A percentile compares a stretch with the other conserved stretches of the same genome.
These are phyloP conservation scores for Caenorhabditis sulstoni DNA, from an alignment of 2,888 invertebrate species.

Conservation along the genomic window DNA sequence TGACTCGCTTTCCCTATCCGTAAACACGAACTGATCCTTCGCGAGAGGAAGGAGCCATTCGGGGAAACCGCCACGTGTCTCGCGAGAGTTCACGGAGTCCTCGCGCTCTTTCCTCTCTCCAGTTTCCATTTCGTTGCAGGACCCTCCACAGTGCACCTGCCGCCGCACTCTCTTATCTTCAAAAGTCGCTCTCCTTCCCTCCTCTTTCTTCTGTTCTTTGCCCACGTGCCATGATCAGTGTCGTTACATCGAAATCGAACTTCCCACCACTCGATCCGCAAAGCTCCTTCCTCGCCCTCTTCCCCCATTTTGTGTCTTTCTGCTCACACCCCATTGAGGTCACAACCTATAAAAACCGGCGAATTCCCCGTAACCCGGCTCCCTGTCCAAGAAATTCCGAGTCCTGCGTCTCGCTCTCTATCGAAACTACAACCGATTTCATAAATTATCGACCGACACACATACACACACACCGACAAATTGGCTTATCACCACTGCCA, in stretches of 20 bases:
- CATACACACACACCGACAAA: slow-evolving; percentile 6
- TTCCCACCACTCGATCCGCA: too few relatives aligned
- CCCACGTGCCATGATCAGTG: neutral
- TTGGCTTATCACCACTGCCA: slow-evolving; percentile 46
- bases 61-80: too few relatives aligned
- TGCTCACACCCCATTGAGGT: slow-evolving; percentile 21
- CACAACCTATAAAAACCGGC: slow-evolving; percentile 35
- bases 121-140: too few relatives aligned
- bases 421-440: slow-evolving; percentile 19
- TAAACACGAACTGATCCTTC: slow-evolving; percentile 8
- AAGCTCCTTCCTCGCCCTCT: too few relatives aligned
- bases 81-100: too few relatives aligned
- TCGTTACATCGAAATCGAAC: too few relatives aligned
- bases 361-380: slow-evolving; percentile 40
- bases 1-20: slow-evolving; percentile 8
- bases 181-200: too few relatives aligned
- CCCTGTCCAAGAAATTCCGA: slow-evolving; percentile 46
- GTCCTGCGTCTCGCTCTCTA: slow-evolving; percentile 5
- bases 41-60: too few relatives aligned
- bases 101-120: neutral
- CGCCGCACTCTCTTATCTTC: too few relatives aligned
- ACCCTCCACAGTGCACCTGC: too few relatives aligned
- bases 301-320: neutral
- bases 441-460: slow-evolving; percentile 51
- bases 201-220: slow-evolving; percentile 12